Base-by-base conservation (phyloP, 1,140 invertebrate species). In the Tribolium castaneum region DNA sequence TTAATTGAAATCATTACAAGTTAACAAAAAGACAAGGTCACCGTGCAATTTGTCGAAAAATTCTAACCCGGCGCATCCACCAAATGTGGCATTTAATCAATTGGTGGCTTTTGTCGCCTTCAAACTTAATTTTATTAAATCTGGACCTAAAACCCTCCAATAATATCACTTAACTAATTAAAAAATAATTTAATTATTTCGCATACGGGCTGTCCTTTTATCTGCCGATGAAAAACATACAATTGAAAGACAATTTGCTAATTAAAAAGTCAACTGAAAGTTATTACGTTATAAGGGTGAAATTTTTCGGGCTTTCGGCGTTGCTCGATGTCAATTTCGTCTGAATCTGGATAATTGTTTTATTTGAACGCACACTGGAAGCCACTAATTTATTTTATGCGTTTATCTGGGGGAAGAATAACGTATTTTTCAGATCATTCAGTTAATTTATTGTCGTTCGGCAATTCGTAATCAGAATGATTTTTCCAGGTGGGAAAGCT, bases 331-430 rank as follows among this genome's bases (percentile, higher is more conserved):
- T 66, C 59, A 66, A 66, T 66, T 66, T 35, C 6, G 22, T 39
- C 59, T 12, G 59, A 66, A 3, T 35, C 9, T 66, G 30, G 30
- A 66, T 66, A 66, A 66, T 66, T 66, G 59, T 66, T 66, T 66
- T 66, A 66, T 66, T 66, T 35, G 59, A 35, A 35, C 59, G 59
- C 30, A 66, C 59, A 14, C 59, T 22, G 14, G 25, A 66, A 25
- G 30, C 59, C 25, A 66, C 59, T 35, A 66, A 66, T 66, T 66
- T 66, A 66, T 66, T 66, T 66, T 35, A 66, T 66, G 59, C 59
- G 59, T 25, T 14, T n/a, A 7, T 66, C 30, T 35, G 25, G 51
- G 51, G 16, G 4, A 66, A 66, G 54, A 59, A 30, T 30, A 59
- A 59, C 54, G n/a, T 22, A 59, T n/a, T 59, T 59, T 59, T 59